These are phyloP conservation scores for Bhutanitis thaidina DNA, from an alignment of 2,888 invertebrate genomes.

Conservation along the genomic window DNA sequence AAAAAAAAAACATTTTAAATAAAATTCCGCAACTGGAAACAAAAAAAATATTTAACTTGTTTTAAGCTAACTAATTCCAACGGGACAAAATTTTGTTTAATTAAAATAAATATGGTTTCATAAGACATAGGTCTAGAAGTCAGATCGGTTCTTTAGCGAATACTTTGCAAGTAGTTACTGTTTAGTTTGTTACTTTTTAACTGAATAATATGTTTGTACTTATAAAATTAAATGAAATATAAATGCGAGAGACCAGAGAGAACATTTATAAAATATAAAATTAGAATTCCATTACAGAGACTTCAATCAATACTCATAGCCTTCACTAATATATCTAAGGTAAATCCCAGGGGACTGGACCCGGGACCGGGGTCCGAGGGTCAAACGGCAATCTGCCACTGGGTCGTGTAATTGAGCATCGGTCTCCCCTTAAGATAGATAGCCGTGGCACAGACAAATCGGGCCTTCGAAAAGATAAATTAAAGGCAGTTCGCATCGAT, in stretches of 20 bases:
- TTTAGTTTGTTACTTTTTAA: too few species aligned
- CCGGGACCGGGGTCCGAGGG: conserved; percentile 5
- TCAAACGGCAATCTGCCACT: conserved; percentile 13
- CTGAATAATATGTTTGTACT: too few species aligned
- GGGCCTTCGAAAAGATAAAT: conserved; percentile 15
- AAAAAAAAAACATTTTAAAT: too few species aligned
- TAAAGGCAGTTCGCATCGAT: not conserved
- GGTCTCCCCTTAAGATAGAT: conserved; percentile 4
- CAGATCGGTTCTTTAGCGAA: too few species aligned
- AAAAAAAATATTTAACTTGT: too few species aligned
- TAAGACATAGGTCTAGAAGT: too few species aligned
- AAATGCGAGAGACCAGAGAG: not conserved
- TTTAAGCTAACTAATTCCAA: too few species aligned
- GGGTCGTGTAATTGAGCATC: conserved; percentile 6
- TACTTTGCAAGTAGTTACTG: too few species aligned
- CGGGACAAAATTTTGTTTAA: too few species aligned
- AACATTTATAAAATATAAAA: not conserved
- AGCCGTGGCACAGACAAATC: conserved; percentile 3
- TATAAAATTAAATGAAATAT: too few species aligned
- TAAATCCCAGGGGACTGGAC: not conserved
- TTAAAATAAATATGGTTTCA: too few species aligned
- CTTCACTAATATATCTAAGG: not conserved
- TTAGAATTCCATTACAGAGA: not conserved
- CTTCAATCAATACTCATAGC: not conserved
- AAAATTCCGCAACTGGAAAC: too few species aligned